Evolutionary conservation across 1,140 invertebrate species (phyloP), one percentile per base, ranked within the genome.

Genomic region (Pachypeltis micranthus): DNA sequence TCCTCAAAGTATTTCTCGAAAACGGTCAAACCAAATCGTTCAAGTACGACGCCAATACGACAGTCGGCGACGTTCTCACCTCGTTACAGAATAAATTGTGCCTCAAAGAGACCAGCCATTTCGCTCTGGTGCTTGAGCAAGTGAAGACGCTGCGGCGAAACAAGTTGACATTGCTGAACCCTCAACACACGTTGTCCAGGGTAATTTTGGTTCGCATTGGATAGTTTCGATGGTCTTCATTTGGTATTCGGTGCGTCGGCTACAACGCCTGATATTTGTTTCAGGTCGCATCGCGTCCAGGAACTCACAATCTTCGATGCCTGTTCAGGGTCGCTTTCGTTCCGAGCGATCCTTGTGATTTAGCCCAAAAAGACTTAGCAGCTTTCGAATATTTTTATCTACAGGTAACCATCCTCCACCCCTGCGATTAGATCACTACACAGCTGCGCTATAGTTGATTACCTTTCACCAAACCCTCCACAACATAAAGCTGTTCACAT

Each of bases 1-100:
- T 95, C 10, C 79, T 95, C 25, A 93, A 94, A 76, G 90, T 92
- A 31, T 95, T 93, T 72, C 77, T 95, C 25, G 93, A 96, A 75
- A 96, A 95, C 73, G 91, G 92, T 1, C 92, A 95, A 75, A 95
- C 92, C 2, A 94, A 94, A 74, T 93, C 90, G n/a, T 96, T 96
- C 75, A 94, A 94, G 73, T 96, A 96, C 72, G 91, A 96, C 75
- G 82, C 85, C 25, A 88, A 83, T 56, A 96, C 92, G 16, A 90
- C 88, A 1, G 91, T 95, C 0, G 83, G 87, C 67, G 90, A 94
- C 75, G 91, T 96, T 55, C 81, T 94, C 7, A 78, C 83, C 61
- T 91, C 88, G 12, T 75, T 96, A 57, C 84, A 90, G 72, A 85
- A 90, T 69, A 95, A 95, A 74, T 78, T 95, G 21, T 88, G 86